Base-by-base conservation (phyloP, 2,113 vertebrate species). In the Odontesthes bonariensis region DNA sequence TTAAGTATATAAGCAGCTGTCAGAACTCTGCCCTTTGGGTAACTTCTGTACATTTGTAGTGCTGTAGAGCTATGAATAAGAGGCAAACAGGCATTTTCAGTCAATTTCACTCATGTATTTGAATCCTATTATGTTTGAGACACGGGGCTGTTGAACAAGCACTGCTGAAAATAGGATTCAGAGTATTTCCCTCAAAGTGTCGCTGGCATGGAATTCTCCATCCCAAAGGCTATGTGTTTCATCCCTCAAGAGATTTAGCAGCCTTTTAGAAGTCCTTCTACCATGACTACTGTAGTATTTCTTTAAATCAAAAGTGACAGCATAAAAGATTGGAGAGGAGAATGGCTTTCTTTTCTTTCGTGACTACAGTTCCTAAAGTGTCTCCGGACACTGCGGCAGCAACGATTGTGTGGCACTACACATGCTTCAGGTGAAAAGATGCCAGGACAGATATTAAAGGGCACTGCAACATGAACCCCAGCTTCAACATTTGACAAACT, bases 61-160 rank as follows among this genome's bases (percentile, higher is more conserved):
- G 38, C 11, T 9, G 5, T 40, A 40, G 38, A 40, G 38, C 38
- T 40, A 11, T 40, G 35, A 38, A 38, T 38, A 10, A 38, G 35
- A 38, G 35, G 35, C 35, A 10, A 7, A 38, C 35, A 9, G 55
- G 31, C 32, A 31, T 42, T 20, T 69, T 65, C 27, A 42, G 54
- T 49, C 75, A 49, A 19, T 72, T 60, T 42, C 64, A 55, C 64
- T 69, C 49, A 40, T 35, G 35, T 47, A 56, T 74, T 33, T 70
- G 59, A 73, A 79, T 83, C 56, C 67, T 56, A 19, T 84, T 79
- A 75, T 64, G 64, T 38, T 8, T 6, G 31, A 62, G 54, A 44
- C 19, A 5, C n/a, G 46, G 55, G 73, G 73, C 72, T 68, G 73
- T 42, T 54, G 38, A 85, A 82, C 65, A 85, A 66, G 69, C 35